Evolutionary conservation across 1,140 invertebrate species (phyloP).

Genomic region (Harpegnathos saltator): DNA sequence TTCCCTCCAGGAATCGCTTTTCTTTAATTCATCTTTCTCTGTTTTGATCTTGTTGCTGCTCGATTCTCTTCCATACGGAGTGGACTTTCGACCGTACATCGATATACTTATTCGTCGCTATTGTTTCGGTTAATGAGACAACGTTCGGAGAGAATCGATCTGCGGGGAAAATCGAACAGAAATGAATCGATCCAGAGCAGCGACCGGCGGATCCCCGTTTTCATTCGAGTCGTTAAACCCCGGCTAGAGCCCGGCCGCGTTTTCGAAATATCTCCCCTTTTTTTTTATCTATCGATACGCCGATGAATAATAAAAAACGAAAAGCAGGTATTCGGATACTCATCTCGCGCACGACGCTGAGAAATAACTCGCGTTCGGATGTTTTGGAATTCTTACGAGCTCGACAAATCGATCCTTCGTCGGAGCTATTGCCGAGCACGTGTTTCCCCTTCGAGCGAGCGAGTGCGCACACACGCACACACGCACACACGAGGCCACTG

Average conservation of each 20-base stretch:
- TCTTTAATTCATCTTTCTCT: too few relatives aligned
- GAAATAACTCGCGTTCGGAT: not conserved
- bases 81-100: too few relatives aligned
- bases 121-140: too few relatives aligned
- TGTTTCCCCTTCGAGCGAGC: too few relatives aligned
- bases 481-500: not conserved
- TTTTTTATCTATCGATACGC: not conserved
- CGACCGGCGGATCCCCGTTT: not conserved
- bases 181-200: too few relatives aligned
- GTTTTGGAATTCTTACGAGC: constrained; percentile 15
- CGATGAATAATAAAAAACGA: not conserved
- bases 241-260: too few relatives aligned
- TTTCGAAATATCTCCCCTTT: not conserved
- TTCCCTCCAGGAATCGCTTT: too few relatives aligned
- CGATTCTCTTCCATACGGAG: too few relatives aligned
- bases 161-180: too few relatives aligned
- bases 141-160: too few relatives aligned
- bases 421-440: not conserved
- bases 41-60: too few relatives aligned
- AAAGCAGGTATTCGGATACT: not conserved
- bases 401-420: constrained; percentile 21
- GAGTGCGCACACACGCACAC: not conserved
- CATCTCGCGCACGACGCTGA: not conserved
- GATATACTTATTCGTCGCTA: too few relatives aligned
- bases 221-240: not conserved